phyloP scores from a whole-genome alignment of 2,797 vertebrate genomes.

The Mormyrus hasselquistii region DNA sequence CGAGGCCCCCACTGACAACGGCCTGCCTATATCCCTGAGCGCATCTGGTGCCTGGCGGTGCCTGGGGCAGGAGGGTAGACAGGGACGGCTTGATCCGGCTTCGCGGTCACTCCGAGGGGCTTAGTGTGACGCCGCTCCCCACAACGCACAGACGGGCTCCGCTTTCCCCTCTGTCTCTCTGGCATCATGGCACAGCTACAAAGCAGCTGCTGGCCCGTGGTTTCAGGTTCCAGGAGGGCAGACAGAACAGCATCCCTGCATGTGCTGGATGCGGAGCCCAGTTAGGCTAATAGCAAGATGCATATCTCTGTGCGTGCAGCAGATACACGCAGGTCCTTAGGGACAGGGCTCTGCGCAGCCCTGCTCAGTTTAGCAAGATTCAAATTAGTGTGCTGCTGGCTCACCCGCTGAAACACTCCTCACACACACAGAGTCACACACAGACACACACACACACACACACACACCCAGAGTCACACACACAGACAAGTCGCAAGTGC shows the following conservation, averaged over 20 bases:
- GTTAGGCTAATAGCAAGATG: not conserved
- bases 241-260: not conserved
- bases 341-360: not conserved
- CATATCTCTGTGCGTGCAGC: not conserved
- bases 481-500: not conserved
- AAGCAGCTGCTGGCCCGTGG: not conserved
- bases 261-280: not conserved
- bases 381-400: not conserved
- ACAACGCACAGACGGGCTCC: not conserved
- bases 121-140: not conserved
- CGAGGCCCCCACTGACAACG: not conserved
- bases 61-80: not conserved
- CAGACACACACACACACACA: not conserved
- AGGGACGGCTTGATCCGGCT: not conserved
- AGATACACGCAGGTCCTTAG: not conserved
- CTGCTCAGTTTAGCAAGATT: not conserved
- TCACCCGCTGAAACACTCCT: not conserved
- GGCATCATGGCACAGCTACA: not conserved
- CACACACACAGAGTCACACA: not conserved
- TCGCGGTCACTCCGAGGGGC: not conserved
- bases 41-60: conserved; percentile 7
- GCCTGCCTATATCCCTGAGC: not conserved
- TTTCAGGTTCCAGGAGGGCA: not conserved
- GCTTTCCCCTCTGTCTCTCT: not conserved
- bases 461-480: not conserved